These are phyloP conservation scores for Argopecten irradians DNA, from an alignment of 1,140 invertebrate species.

Conservation along the genomic window DNA sequence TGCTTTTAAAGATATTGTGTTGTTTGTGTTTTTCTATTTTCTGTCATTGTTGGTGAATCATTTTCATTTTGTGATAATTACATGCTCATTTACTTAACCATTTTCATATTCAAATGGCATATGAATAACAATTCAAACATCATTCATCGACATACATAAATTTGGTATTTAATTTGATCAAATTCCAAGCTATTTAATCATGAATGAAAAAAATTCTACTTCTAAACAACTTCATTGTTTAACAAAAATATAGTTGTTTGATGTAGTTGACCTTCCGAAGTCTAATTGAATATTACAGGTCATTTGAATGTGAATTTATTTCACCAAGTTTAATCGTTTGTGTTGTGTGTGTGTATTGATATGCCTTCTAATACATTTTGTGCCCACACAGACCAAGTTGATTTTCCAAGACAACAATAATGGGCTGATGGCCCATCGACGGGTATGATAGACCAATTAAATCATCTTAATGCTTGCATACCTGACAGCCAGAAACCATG, in stretches of 20 bases:
- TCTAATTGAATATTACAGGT: background rate
- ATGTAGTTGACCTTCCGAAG: background rate
- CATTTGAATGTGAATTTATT: background rate
- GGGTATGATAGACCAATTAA: background rate
- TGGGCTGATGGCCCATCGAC: background rate
- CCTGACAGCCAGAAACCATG: background rate
- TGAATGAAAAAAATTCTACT: background rate
- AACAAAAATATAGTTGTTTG: too few relatives aligned
- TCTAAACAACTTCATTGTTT: background rate
- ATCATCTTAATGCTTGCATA: background rate
- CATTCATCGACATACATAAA: too few relatives aligned
- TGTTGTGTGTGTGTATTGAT: background rate
- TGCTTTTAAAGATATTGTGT: background rate
- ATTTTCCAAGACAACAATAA: background rate
- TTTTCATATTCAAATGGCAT: background rate
- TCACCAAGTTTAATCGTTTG: background rate
- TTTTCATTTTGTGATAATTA: background rate
- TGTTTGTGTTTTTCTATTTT: background rate
- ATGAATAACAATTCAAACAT: background rate
- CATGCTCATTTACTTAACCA: background rate
- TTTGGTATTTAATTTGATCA: background rate
- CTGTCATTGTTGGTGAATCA: background rate
- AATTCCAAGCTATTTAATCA: background rate
- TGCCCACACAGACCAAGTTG: slow-evolving; percentile 20
- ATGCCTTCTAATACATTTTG: background rate